Evolutionary conservation across 2,888 invertebrate genomes (phyloP).

Genomic region (Sclerodermus sp.): DNA sequence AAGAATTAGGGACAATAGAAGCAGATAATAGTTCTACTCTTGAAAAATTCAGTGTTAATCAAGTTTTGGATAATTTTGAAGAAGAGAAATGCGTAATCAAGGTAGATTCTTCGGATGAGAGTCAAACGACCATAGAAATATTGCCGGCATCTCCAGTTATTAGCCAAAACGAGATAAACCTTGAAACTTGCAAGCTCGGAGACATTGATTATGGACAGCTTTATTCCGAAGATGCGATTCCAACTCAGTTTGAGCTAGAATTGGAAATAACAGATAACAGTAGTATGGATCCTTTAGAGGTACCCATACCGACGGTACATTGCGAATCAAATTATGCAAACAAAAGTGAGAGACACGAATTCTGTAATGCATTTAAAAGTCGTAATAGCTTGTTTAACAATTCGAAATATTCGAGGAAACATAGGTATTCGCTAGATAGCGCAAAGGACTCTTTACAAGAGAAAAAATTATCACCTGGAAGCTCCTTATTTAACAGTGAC

Average conservation of each 20-base stretch:
- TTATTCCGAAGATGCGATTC: constrained; percentile 41
- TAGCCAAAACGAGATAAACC: constrained; percentile 21
- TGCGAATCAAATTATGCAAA: constrained; percentile 3
- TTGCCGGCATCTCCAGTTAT: constrained; percentile 45
- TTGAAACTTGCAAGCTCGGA: not conserved
- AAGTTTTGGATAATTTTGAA: constrained; percentile 13
- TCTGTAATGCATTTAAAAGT: not conserved
- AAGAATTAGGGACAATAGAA: not conserved
- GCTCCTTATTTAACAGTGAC: not conserved
- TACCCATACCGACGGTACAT: constrained; percentile 24
- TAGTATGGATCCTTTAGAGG: constrained; percentile 29
- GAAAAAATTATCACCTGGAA: not conserved
- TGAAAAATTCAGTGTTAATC: not conserved
- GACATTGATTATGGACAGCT: constrained; percentile 19
- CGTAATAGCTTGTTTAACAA: not conserved
- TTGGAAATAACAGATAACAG: constrained; percentile 44
- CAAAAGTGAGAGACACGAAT: not conserved
- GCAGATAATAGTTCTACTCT: not conserved
- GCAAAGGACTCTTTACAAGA: not conserved
- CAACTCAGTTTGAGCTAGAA: constrained; percentile 48
- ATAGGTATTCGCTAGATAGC: not conserved
- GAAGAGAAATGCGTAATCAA: constrained; percentile 40
- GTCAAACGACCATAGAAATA: constrained; percentile 51
- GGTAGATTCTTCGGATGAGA: constrained; percentile 52
- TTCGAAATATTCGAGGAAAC: not conserved